phyloP scores from a whole-genome alignment of 2,888 invertebrate genomes.

The Cetonia aurata region DNA sequence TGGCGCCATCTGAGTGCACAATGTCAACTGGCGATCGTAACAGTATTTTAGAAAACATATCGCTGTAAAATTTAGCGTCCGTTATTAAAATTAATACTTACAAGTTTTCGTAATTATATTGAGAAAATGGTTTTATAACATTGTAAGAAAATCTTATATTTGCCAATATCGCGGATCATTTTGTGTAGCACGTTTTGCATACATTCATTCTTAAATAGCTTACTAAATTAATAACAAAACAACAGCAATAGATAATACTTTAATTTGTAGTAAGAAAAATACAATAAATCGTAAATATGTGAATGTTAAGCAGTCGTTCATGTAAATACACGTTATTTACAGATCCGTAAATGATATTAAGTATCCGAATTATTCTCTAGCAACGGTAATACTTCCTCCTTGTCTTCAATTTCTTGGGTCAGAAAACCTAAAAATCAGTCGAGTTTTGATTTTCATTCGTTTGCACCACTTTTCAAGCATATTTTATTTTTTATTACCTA shows the following conservation, averaged over 20 bases:
- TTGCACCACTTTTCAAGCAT: neutral
- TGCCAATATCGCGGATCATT: too few relatives aligned
- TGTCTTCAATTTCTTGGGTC: slow-evolving; percentile 27
- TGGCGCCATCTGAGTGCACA: too few relatives aligned
- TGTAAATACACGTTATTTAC: slow-evolving; percentile 3
- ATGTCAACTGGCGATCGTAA: too few relatives aligned
- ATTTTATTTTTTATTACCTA: too few relatives aligned
- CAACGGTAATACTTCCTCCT: slow-evolving; percentile 34
- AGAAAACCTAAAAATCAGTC: slow-evolving; percentile 39
- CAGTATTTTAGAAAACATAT: too few relatives aligned
- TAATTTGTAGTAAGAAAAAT: slow-evolving; percentile 25
- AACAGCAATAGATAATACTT: slow-evolving; percentile 24
- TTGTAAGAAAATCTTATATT: too few relatives aligned
- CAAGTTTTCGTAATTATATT: too few relatives aligned
- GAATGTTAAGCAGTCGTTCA: neutral
- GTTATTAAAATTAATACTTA: too few relatives aligned
- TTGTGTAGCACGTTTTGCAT: too few relatives aligned
- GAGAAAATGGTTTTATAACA: too few relatives aligned
- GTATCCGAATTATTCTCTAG: slow-evolving; percentile 26
- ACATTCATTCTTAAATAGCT: too few relatives aligned
- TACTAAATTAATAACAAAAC: slow-evolving; percentile 19
- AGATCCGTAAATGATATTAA: slow-evolving; percentile 24
- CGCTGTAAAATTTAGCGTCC: too few relatives aligned
- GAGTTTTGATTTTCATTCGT: slow-evolving; percentile 25
- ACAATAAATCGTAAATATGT: slow-evolving; percentile 19